These are phyloP conservation scores for Artibeus lituratus DNA, from an alignment of 2,797 vertebrate genomes.

Conservation along the genomic window DNA sequence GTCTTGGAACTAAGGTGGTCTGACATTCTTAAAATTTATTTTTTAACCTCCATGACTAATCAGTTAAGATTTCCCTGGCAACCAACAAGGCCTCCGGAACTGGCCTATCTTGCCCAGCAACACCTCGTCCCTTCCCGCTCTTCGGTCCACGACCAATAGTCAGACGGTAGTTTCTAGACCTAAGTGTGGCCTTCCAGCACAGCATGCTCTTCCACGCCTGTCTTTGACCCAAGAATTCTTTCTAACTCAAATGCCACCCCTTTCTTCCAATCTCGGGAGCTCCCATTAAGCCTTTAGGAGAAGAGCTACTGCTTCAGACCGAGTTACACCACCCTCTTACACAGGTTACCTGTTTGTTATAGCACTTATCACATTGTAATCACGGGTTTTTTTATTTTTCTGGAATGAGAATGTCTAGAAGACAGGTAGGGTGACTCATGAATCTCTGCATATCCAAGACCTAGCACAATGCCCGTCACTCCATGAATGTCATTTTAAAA, in stretches of 20 bases:
- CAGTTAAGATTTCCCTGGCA: neutral
- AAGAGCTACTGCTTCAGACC: neutral
- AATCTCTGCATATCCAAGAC: conserved; percentile 36
- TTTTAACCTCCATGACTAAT: neutral
- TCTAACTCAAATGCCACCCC: neutral
- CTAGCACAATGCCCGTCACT: conserved; percentile 70
- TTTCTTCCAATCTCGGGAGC: neutral
- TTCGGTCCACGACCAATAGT: neutral
- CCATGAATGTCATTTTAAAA: conserved; percentile 43
- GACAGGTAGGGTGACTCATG: neutral
- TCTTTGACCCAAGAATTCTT: neutral
- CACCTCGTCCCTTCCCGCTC: neutral
- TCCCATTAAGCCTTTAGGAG: neutral
- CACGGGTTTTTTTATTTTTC: neutral
- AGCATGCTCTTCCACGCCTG: neutral
- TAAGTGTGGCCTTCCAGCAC: neutral
- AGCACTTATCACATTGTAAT: conserved; percentile 74
- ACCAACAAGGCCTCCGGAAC: neutral
- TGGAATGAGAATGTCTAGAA: conserved; percentile 10
- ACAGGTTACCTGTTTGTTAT: conserved; percentile 23
- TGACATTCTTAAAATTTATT: neutral
- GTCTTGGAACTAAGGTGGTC: neutral
- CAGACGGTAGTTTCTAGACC: neutral
- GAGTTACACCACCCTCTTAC: neutral
- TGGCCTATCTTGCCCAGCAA: neutral